Base-by-base conservation (phyloP, 1,140 invertebrate genomes). In the Drosophila paulistorum region DNA sequence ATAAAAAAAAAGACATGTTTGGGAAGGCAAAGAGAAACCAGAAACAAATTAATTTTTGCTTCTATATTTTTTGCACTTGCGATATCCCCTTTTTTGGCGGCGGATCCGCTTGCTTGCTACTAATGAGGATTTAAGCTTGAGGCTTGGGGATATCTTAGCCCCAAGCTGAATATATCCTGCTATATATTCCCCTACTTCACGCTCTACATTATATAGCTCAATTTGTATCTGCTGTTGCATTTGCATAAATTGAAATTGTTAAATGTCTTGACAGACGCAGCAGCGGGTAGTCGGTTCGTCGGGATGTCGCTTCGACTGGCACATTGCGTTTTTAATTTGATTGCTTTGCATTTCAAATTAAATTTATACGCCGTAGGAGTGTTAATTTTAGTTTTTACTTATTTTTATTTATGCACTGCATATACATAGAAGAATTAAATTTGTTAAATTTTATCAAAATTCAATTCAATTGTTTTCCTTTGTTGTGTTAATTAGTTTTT, bases 111-210 rank as follows among this genome's bases (percentile, higher is more conserved):
- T 51, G 9, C 6, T 17, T 23, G 17, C 45, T 23, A 51, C 80
- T 87, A 87, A 87, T 84, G 84, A 89, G 80, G 77, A 83, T 87
- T 89, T 77, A 83, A 87, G 83, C 74, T 68, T 65, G 55, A 65
- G 79, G 74, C 70, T 82, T 68, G 65, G 30, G 1, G 17, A 4
- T 65, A 42, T 51, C 57, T 39, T 23, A 13, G 13, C 14, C 10
- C 20, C 23, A 26, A 37, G 35, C 11, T 39, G 37, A 39, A 23
- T 51, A 10, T 54, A 14, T 57, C 26, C 17, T 57, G 7, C 7
- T 57, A 30, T 7, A 57, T 23, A 51, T 51, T 10, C 45, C 17
- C 9, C 26, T 57, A 57, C 23, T 7, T 4, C 23, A 26, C 26
- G 17, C 14, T 58, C 10, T 30, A 51, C 7, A 51, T 51, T 23